Evolutionary conservation across 2,797 vertebrate genomes (phyloP).

Genomic region (Valencia hispanica): DNA sequence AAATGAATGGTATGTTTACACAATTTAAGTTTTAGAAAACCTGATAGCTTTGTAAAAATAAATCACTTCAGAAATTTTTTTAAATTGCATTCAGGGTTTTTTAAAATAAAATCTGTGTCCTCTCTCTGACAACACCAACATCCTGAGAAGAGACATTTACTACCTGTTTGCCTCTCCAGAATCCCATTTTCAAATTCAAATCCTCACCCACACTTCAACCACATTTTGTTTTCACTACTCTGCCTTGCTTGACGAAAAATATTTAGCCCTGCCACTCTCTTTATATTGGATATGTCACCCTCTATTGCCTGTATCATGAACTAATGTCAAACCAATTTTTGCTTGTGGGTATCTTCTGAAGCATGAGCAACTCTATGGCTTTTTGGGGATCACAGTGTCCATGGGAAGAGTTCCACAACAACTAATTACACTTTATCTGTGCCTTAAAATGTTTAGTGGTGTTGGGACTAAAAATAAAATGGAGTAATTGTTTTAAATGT

Average conservation of each 20-base stretch:
- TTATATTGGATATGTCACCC: conserved; percentile 80
- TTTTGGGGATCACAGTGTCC: conserved; percentile 43
- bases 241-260: conserved; percentile 71
- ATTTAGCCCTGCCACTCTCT: conserved; percentile 76
- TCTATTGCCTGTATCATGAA: conserved; percentile 72
- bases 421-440: conserved; percentile 24
- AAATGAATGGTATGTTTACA: background rate
- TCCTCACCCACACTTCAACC: conserved; percentile 69
- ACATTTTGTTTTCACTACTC: conserved; percentile 52
- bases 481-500: background rate
- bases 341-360: conserved; percentile 59
- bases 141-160: conserved; percentile 36
- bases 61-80: background rate
- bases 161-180: conserved; percentile 31
- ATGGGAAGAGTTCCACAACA: conserved; percentile 36
- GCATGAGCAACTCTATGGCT: conserved; percentile 52
- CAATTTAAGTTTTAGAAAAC: background rate
- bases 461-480: background rate
- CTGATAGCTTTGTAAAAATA: background rate
- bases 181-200: conserved; percentile 54
- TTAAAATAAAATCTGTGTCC: background rate
- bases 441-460: background rate
- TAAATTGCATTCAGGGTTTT: background rate
- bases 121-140: conserved; percentile 17
- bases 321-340: conserved; percentile 80